Evolutionary conservation across 2,113 vertebrate species (phyloP).

Genomic region (Prunella fulvescens): DNA sequence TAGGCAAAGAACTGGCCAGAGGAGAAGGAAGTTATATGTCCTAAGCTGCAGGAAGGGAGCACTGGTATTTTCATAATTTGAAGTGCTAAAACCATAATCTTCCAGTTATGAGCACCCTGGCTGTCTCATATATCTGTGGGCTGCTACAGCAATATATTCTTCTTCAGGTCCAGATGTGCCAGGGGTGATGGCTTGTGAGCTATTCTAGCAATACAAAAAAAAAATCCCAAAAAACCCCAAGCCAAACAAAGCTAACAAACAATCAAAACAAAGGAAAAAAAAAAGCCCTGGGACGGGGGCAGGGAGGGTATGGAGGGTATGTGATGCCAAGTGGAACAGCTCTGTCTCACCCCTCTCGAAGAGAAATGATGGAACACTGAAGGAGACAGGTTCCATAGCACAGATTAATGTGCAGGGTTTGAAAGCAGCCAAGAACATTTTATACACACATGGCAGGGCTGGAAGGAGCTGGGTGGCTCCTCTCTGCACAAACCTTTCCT

Average conservation of each 20-base stretch:
- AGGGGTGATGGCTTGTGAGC: neutral
- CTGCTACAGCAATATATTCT: neutral
- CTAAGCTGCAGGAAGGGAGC: neutral
- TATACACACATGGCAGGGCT: neutral
- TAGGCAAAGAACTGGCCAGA: neutral
- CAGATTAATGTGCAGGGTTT: constrained; percentile 18
- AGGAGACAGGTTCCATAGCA: neutral
- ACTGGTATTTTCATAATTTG: constrained; percentile 30
- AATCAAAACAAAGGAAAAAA: neutral
- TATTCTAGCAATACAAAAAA: neutral
- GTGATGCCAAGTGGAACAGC: constrained; percentile 22
- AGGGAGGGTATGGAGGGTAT: neutral
- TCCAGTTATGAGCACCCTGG: neutral
- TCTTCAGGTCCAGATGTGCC: neutral
- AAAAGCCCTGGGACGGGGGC: neutral
- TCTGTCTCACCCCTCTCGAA: neutral
- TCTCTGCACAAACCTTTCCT: constrained; percentile 12
- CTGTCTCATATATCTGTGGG: neutral
- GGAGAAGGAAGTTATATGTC: neutral
- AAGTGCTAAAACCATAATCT: constrained; percentile 33
- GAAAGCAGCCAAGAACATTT: constrained; percentile 40
- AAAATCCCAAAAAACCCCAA: neutral
- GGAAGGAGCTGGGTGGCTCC: constrained; percentile 15
- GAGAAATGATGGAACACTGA: constrained; percentile 36
- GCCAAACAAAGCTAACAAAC: neutral